A percentile compares a stretch with the other conserved stretches of the same genome.
Conservation (phyloP, 2,888 invertebrate genomes). For the Apamea monoglypha region DNA sequence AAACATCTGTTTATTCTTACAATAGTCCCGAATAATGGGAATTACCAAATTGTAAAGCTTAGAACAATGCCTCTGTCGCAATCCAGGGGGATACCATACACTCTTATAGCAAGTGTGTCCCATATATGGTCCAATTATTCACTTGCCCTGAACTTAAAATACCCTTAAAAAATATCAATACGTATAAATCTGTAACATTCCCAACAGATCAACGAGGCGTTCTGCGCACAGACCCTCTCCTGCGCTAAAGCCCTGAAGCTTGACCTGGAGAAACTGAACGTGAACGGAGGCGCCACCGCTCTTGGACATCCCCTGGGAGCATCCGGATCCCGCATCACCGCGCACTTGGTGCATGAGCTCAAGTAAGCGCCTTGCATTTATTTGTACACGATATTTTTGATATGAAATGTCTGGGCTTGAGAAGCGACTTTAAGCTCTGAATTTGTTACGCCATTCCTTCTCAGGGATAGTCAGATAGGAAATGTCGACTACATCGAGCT, state of each 20-base stretch:
- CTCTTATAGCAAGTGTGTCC: too few relatives aligned
- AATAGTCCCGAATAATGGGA: background rate
- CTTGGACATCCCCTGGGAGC: constrained; percentile 99
- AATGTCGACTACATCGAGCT: background rate
- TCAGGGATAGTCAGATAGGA: background rate
- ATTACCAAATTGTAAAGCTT: background rate
- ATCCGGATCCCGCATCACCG: constrained; percentile 97
- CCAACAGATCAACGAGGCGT: constrained; percentile 98
- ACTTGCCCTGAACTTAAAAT: too few relatives aligned
- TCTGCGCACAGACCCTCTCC: constrained; percentile 98
- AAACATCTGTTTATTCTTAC: background rate
- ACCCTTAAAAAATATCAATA: too few relatives aligned
- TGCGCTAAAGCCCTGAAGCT: constrained; percentile 97
- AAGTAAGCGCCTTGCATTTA: constrained; percentile 93
- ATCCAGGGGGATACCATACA: too few relatives aligned
- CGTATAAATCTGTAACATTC: background rate
- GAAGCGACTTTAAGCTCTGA: too few relatives aligned
- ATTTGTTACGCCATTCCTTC: background rate
- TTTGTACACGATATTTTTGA: background rate
- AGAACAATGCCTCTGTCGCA: background rate
- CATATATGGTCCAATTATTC: too few relatives aligned
- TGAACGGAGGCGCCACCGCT: constrained; percentile 99
- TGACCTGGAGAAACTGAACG: constrained; percentile 96
- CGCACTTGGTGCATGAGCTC: constrained; percentile 97
- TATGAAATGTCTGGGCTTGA: background rate